These are phyloP conservation scores for Apodemus agrarius DNA, from an alignment of 2,797 vertebrate genomes.

Conservation along the genomic window DNA sequence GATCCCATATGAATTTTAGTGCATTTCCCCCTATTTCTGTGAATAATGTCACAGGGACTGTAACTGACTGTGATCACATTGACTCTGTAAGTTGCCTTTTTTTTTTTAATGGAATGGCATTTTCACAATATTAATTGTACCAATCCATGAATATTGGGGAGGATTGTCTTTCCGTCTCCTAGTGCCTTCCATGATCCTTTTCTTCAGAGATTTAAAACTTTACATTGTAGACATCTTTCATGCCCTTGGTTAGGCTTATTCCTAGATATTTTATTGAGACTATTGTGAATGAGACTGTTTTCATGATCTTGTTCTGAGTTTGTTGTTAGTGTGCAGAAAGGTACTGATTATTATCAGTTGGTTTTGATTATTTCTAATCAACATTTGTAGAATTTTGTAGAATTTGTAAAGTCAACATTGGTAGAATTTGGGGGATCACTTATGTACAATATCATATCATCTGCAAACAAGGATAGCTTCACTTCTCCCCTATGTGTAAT, in stretches of 20 bases:
- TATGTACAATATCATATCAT: not conserved
- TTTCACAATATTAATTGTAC: not conserved
- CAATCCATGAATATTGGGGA: not conserved
- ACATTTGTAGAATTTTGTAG: not conserved
- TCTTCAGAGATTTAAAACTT: not conserved
- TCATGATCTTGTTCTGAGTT: too few species aligned
- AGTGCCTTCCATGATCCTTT: not conserved
- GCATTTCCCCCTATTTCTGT: not conserved
- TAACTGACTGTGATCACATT: not conserved
- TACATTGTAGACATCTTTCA: not conserved
- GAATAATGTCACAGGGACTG: not conserved
- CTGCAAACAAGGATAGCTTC: not conserved
- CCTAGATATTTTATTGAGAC: not conserved
- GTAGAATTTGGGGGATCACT: not conserved
- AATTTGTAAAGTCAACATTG: not conserved
- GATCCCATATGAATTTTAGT: not conserved
- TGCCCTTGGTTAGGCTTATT: not conserved
- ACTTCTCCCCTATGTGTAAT: not conserved
- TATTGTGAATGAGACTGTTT: not conserved
- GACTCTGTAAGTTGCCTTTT: not conserved
- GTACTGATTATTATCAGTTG: not conserved
- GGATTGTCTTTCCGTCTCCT: not conserved
- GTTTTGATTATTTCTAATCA: not conserved
- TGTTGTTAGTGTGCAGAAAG: not conserved
- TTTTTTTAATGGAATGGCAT: not conserved